Conservation (phyloP, 2,888 invertebrate genomes). For the Thera obeliscata region DNA sequence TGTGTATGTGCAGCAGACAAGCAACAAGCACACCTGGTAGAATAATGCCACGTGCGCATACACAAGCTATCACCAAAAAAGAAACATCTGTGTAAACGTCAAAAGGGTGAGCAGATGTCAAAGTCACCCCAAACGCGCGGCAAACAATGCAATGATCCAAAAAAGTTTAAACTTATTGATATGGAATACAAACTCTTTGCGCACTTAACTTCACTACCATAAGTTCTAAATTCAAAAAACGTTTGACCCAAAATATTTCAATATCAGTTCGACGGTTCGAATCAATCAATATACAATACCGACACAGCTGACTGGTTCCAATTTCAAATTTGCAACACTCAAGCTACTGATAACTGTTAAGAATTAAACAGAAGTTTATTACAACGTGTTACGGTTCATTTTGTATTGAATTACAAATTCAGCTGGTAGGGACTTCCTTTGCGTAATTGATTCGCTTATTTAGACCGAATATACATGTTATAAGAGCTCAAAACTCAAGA, state of each 20-base stretch:
- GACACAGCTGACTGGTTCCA: constrained; percentile 17
- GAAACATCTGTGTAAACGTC: constrained; percentile 35
- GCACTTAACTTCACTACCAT: neutral
- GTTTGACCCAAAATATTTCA: neutral
- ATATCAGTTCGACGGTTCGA: constrained; percentile 3
- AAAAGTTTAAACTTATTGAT: neutral
- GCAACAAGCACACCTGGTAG: constrained; percentile 24
- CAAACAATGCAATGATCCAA: constrained; percentile 1
- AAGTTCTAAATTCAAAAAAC: constrained; percentile 2
- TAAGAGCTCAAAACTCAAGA: constrained; percentile 6
- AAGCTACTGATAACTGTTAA: constrained; percentile 21
- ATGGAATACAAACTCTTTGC: neutral
- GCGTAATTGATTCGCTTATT: constrained; percentile 1
- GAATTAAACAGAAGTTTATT: constrained; percentile 15
- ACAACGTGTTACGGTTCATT: constrained; percentile 18
- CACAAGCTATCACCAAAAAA: constrained; percentile 14
- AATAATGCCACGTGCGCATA: constrained; percentile 32
- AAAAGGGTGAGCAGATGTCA: constrained; percentile 35
- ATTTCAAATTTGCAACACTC: constrained; percentile 25
- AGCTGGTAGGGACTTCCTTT: constrained; percentile 17
- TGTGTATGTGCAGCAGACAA: neutral
- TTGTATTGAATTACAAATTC: constrained; percentile 11
- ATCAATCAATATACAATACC: neutral
- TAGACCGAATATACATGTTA: neutral
- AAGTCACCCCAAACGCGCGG: constrained; percentile 25